Evolutionary conservation across 2,797 vertebrate species (phyloP).

Genomic region (Vireo griseus): DNA sequence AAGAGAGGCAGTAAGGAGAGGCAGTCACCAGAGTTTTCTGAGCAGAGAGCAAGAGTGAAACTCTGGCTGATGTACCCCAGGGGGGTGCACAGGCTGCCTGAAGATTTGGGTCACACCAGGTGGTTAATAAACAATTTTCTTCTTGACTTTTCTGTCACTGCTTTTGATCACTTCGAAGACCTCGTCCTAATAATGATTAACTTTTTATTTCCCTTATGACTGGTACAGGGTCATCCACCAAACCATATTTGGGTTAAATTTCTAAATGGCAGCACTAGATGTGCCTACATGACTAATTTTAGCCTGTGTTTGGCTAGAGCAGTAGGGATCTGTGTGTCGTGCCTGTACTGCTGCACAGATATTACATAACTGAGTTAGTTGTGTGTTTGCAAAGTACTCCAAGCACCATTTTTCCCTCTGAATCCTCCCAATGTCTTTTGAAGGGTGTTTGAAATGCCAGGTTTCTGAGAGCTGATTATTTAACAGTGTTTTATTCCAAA

Average conservation of each 20-base stretch:
- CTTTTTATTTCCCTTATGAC: background rate
- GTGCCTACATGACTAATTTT: background rate
- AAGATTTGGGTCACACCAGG: background rate
- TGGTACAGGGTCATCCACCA: too few species aligned
- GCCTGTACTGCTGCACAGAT: background rate
- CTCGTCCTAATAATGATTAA: background rate
- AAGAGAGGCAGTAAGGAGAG: background rate
- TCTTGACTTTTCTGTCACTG: background rate
- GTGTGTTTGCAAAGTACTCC: background rate
- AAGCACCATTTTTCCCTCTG: accelerated
- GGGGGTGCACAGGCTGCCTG: background rate
- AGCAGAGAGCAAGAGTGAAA: background rate
- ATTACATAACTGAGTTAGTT: background rate
- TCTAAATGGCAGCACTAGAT: background rate
- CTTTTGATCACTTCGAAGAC: background rate
- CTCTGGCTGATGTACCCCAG: background rate
- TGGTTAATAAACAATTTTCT: background rate
- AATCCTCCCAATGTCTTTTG: background rate
- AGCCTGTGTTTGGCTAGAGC: background rate
- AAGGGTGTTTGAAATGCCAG: background rate
- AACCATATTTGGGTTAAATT: background rate
- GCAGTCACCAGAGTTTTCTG: background rate
- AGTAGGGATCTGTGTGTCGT: background rate
- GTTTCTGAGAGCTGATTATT: background rate
- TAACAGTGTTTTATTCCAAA: background rate